These are phyloP conservation scores for Odocoileus virginianus DNA, from an alignment of 2,113 vertebrate genomes.

Conservation along the genomic window DNA sequence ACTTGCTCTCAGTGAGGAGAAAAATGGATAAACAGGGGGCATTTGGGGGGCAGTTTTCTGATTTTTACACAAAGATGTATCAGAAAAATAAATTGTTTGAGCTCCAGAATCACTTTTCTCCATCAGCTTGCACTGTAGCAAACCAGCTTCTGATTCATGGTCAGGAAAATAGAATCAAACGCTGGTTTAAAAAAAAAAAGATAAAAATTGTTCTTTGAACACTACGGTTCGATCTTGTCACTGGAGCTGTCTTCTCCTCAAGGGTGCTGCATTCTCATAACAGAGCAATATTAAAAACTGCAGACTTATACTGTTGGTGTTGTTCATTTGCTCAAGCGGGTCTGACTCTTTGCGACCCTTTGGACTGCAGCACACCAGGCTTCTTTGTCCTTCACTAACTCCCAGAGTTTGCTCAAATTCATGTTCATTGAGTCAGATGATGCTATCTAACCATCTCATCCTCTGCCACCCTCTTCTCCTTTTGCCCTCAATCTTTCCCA, in stretches of 20 bases:
- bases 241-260: background rate
- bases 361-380: background rate
- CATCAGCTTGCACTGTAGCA: background rate
- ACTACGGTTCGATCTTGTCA: background rate
- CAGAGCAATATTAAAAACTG: background rate
- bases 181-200: background rate
- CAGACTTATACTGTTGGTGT: accelerated
- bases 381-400: background rate
- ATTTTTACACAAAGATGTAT: background rate
- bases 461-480: background rate
- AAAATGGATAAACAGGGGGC: background rate
- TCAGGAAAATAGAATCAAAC: background rate
- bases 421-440: background rate
- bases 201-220: background rate
- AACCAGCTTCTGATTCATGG: background rate
- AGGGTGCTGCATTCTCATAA: background rate
- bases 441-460: background rate
- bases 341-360: accelerated
- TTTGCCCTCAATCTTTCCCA: background rate
- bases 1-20: background rate
- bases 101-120: background rate
- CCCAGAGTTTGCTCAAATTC: background rate
- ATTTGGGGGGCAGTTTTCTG: background rate
- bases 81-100: background rate
- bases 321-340: accelerated